Percentiles rank a stretch among this genome's conserved stretches.
Evolutionary conservation across 2,888 invertebrate genomes (phyloP).

Genomic region (Ectobius pallidus): DNA sequence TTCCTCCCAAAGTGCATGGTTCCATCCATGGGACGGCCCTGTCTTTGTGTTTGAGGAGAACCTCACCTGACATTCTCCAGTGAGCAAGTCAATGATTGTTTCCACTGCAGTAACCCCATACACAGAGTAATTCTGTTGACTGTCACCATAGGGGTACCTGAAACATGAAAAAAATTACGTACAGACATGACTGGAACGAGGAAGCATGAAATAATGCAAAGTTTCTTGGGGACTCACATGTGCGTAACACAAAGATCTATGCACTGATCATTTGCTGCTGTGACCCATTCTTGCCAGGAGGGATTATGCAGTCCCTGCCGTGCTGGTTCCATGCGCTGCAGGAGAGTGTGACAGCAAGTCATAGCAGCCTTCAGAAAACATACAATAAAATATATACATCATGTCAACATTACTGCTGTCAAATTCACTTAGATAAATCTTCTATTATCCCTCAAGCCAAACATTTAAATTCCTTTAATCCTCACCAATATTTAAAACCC

Average conservation of each 20-base stretch:
- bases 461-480: too few relatives aligned
- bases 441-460: too few relatives aligned
- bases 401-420: too few relatives aligned
- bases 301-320: constrained; percentile 41
- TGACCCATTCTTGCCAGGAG: constrained; percentile 54
- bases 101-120: constrained; percentile 71
- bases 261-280: constrained; percentile 59
- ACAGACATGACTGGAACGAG: neutral
- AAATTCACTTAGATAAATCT: too few relatives aligned
- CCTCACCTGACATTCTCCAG: constrained; percentile 67
- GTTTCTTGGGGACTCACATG: constrained; percentile 54
- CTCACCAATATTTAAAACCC: too few relatives aligned
- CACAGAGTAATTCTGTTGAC: constrained; percentile 64
- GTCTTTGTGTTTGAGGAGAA: too few relatives aligned
- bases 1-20: too few relatives aligned
- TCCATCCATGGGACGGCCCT: too few relatives aligned
- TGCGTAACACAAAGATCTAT: constrained; percentile 68
- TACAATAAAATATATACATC: too few relatives aligned
- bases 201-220: neutral
- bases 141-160: constrained; percentile 56
- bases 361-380: neutral
- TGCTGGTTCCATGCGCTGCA: constrained; percentile 44
- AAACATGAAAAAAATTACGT: neutral
- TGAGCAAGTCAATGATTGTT: constrained; percentile 78
- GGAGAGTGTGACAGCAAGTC: constrained; percentile 22